phyloP scores from a whole-genome alignment of 2,888 invertebrate genomes.

The Aleiodes testaceus region DNA sequence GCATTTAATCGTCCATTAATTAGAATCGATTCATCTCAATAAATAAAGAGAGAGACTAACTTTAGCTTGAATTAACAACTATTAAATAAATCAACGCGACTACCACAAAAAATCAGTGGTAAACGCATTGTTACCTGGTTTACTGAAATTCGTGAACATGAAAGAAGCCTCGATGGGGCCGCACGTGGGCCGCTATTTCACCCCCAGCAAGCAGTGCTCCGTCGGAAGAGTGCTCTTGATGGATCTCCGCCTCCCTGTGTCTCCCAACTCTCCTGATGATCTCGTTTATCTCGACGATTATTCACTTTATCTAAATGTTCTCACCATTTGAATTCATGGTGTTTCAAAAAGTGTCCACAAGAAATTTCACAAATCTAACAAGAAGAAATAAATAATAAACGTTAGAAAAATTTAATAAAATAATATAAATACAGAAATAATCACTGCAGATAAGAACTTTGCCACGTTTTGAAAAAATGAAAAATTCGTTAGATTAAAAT shows the following conservation, averaged over 20 bases:
- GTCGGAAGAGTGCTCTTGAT: slow-evolving; percentile 15
- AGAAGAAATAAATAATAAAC: not conserved
- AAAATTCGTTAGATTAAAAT: not conserved
- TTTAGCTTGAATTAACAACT: slow-evolving; percentile 7
- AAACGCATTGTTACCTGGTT: slow-evolving; percentile 79
- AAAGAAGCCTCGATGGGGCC: slow-evolving; percentile 75
- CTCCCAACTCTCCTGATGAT: not conserved
- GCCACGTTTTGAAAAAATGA: not conserved
- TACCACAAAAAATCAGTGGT: slow-evolving; percentile 66
- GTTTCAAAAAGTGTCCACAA: not conserved
- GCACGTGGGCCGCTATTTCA: slow-evolving; percentile 75
- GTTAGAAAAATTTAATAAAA: not conserved
- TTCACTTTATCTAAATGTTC: not conserved
- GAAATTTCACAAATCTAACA: not conserved
- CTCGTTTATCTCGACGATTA: not conserved
- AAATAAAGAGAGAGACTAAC: no score
- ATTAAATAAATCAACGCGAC: slow-evolving; percentile 40
- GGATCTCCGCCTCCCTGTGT: not conserved
- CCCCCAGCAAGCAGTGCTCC: slow-evolving; percentile 15
- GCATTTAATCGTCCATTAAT: no score
- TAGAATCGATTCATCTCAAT: no score
- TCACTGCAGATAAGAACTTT: not conserved
- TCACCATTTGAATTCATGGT: slow-evolving; percentile 23
- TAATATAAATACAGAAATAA: not conserved
- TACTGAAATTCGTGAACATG: slow-evolving; percentile 80